Base-by-base conservation (phyloP, 2,797 vertebrate species). In the Pipistrellus nathusii region DNA sequence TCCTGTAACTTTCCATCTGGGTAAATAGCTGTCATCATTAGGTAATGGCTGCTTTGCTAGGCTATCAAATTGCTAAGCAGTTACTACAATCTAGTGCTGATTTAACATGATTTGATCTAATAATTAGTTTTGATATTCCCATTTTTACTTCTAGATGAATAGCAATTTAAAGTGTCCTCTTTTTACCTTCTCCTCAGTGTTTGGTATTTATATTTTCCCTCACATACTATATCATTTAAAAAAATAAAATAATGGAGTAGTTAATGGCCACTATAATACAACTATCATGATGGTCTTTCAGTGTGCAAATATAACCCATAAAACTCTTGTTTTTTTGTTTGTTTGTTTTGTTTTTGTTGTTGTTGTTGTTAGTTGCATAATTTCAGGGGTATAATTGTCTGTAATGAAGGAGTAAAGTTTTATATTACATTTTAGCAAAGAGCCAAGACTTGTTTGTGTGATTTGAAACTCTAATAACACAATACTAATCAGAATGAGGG, bases 11-110 rank as follows among this genome's bases (percentile, higher is more conserved):
- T 96, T 91, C 93, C 95, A 97, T 97, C 95, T 97, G 95, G 81
- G 81, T 95, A 95, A 97, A 96, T 96, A 94, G 94, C 94, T 96
- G 86, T 94, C 95, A 93, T 97, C 90, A 96, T 97, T 95, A 97
- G 92, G 93, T 95, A 95, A 94, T 93, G 89, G 87, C 73, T 95
- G 73, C 94, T 80, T 95, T 93, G 87, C 85, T 94, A 80, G 51
- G 51, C 71, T 93, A 90, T 85, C 89, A 94, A 96, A 96, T 95
- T 96, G 91, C 87, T 89, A 85, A 93, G 91, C 48, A 73, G 89
- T 93, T 90, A 87, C 87, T 83, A 95, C 66, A 93, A 90, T 94
- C 96, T 76, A 96, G 64, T 88, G 41, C 85, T 76, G 94, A 96
- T 96, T 95, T 94, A 94, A 94, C 87, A 88, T 88, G 78, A 94